Percentiles rank a stretch among this genome's conserved stretches.
phyloP scores from a whole-genome alignment of 2,797 vertebrate species.

The Microtus californicus region DNA sequence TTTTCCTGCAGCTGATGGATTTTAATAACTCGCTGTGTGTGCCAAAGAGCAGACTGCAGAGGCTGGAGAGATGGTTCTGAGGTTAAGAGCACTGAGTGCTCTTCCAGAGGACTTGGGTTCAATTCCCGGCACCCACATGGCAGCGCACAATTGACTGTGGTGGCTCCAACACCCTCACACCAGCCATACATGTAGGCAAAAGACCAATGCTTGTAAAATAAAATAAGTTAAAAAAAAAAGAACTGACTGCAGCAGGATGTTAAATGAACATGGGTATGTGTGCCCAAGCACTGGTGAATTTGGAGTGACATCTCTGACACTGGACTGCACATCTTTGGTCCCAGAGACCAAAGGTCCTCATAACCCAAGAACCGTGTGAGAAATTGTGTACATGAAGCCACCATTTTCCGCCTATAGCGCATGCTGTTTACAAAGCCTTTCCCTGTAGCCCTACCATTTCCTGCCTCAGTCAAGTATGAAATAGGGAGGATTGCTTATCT shows the following conservation, averaged over 20 bases:
- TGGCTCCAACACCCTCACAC: no score
- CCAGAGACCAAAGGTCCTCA: conserved; percentile 9
- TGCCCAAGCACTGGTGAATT: neutral
- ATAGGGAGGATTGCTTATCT: conserved; percentile 8
- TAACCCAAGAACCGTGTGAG: neutral
- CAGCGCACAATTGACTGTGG: no score
- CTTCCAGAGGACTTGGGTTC: no score
- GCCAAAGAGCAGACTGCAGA: neutral
- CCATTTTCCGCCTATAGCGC: neutral
- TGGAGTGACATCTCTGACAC: neutral
- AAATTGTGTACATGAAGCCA: neutral
- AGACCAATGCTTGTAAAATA: no score
- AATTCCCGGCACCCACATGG: no score
- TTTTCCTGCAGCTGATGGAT: neutral
- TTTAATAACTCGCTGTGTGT: neutral
- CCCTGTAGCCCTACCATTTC: neutral
- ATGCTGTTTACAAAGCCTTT: neutral
- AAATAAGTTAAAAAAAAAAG: neutral
- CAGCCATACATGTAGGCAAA: no score
- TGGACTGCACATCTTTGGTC: neutral
- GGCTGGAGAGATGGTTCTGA: no score
- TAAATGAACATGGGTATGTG: neutral
- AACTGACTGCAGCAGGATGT: neutral
- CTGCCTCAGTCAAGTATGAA: neutral
- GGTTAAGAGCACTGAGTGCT: no score